Evolutionary conservation across 2,113 vertebrate genomes (phyloP).

Genomic region (Toxotes jaculatrix): DNA sequence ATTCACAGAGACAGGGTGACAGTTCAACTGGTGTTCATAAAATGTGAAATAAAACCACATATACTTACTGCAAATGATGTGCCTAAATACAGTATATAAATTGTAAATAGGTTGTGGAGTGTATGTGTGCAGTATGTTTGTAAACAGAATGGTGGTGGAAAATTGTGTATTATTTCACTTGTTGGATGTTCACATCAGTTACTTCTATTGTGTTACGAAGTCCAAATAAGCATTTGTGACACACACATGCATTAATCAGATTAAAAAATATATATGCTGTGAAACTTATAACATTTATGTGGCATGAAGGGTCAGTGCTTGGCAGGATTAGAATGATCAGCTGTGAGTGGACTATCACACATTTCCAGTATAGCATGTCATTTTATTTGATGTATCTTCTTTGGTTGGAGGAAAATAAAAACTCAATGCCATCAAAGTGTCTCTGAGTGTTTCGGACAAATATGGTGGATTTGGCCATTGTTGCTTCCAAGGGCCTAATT

Average conservation of each 20-base stretch:
- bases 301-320: not conserved
- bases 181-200: slow-evolving; percentile 7
- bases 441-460: not conserved
- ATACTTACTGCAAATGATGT: slow-evolving; percentile 46
- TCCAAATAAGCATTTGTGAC: not conserved
- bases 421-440: not conserved
- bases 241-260: not conserved
- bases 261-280: not conserved
- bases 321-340: not conserved
- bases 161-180: slow-evolving; percentile 20
- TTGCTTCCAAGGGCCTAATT: too few relatives aligned
- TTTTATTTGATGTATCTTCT: slow-evolving; percentile 36
- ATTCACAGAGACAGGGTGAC: slow-evolving; percentile 4
- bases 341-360: not conserved
- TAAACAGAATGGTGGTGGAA: slow-evolving; percentile 12
- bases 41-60: slow-evolving; percentile 34
- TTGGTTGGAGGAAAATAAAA: slow-evolving; percentile 34
- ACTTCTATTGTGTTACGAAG: slow-evolving; percentile 1
- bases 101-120: slow-evolving; percentile 40
- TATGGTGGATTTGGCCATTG: not conserved
- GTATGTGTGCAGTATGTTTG: slow-evolving; percentile 26
- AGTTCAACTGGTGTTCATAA: slow-evolving; percentile 3
- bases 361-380: not conserved
- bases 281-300: not conserved
- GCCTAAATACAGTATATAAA: slow-evolving; percentile 43